A percentile compares a stretch with the other conserved stretches of the same genome.
These are phyloP conservation scores for Cyclura pinguis DNA, from an alignment of 2,797 vertebrate species.

Conservation along the genomic window DNA sequence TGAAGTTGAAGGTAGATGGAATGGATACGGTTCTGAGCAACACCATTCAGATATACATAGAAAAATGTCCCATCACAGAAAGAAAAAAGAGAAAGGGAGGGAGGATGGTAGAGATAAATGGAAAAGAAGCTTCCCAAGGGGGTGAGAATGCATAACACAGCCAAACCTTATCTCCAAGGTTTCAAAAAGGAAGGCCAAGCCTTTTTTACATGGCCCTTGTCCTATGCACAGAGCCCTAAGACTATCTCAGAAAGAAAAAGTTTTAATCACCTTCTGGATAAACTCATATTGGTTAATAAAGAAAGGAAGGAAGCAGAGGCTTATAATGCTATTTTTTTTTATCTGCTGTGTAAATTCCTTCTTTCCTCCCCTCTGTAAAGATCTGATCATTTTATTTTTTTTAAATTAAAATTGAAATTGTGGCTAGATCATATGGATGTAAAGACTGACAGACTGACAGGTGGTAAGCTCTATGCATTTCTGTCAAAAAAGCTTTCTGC, in stretches of 20 bases:
- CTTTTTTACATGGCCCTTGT: constrained; percentile 53
- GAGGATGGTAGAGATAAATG: constrained; percentile 38
- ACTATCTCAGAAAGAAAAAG: constrained; percentile 25
- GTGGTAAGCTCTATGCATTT: constrained; percentile 51
- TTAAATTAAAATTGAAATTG: background rate
- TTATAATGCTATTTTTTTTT: constrained; percentile 4
- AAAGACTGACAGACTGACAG: background rate
- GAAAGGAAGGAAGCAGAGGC: background rate
- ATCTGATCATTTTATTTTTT: background rate
- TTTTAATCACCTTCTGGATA: constrained; percentile 45
- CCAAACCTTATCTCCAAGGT: constrained; percentile 71
- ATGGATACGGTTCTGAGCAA: constrained; percentile 75
- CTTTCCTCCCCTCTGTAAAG: background rate
- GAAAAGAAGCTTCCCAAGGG: constrained; percentile 73
- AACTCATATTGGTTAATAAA: constrained; percentile 31
- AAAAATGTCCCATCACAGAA: constrained; percentile 72
- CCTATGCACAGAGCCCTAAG: constrained; percentile 53
- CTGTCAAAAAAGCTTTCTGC: constrained; percentile 56
- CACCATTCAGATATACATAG: constrained; percentile 74
- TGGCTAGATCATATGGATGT: background rate
- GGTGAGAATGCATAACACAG: constrained; percentile 69
- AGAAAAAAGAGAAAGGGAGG: constrained; percentile 36
- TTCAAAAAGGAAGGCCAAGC: constrained; percentile 53
- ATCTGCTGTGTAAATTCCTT: background rate
- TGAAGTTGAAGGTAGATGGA: constrained; percentile 76